These are phyloP conservation scores for Pithys albifrons DNA, from an alignment of 2,113 vertebrate species.

Conservation along the genomic window DNA sequence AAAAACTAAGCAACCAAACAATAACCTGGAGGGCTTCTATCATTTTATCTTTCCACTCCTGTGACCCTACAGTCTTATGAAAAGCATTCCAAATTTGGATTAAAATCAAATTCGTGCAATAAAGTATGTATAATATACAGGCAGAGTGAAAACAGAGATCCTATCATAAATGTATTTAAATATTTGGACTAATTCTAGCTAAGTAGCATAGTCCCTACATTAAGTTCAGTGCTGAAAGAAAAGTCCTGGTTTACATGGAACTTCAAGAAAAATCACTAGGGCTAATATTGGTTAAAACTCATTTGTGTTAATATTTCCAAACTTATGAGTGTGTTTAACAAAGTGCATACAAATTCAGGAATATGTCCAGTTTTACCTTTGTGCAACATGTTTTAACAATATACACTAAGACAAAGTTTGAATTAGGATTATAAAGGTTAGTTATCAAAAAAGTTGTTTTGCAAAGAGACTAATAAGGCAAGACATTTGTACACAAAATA, in stretches of 20 bases:
- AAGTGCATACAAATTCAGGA: not conserved
- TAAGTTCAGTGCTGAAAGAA: not conserved
- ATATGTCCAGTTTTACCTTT: not conserved
- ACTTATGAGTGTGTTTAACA: not conserved
- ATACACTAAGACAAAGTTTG: not conserved
- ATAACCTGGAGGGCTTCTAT: not conserved
- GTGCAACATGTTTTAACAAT: not conserved
- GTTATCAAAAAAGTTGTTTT: not conserved
- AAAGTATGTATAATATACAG: not conserved
- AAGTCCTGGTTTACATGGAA: not conserved
- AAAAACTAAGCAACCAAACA: not conserved
- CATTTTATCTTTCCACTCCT: not conserved
- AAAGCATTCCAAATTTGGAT: not conserved
- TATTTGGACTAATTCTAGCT: not conserved
- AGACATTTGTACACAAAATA: not conserved
- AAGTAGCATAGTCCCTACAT: not conserved
- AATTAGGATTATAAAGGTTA: not conserved
- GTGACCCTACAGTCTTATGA: rapidly evolving
- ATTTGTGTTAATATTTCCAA: not conserved
- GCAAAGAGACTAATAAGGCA: not conserved
- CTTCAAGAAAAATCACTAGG: not conserved
- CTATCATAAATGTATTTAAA: not conserved
- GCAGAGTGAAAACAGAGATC: not conserved
- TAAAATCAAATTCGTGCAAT: not conserved
- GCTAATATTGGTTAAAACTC: not conserved